phyloP scores from a whole-genome alignment of 2,797 vertebrate species.

The Gambusia yucatana region DNA sequence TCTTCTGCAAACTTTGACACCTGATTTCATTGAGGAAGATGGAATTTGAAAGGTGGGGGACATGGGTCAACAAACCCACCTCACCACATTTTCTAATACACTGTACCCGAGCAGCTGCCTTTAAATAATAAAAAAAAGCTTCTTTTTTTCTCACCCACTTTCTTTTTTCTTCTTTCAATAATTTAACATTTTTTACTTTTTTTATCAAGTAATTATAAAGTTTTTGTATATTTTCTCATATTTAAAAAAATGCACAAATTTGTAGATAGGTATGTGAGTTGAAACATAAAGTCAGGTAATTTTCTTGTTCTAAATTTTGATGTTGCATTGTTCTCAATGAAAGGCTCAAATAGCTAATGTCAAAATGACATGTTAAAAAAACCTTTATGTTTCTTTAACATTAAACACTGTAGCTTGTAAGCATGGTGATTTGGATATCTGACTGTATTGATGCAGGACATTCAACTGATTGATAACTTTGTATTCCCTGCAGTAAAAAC shows the following conservation, averaged over 20 bases:
- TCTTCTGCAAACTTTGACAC: slow-evolving; percentile 79
- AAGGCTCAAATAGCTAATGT: not conserved
- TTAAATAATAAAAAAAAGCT: slow-evolving; percentile 47
- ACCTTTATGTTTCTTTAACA: not conserved
- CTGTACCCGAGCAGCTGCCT: slow-evolving; percentile 59
- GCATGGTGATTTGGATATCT: not conserved
- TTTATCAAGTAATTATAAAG: not conserved
- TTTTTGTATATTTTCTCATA: not conserved
- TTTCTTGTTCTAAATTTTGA: not conserved
- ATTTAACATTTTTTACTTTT: not conserved
- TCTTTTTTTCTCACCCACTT: slow-evolving; percentile 7
- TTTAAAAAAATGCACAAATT: not conserved
- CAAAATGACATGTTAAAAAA: not conserved
- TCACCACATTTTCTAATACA: slow-evolving; percentile 62
- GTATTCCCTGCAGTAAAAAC: not conserved
- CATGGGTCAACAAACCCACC: slow-evolving; percentile 70
- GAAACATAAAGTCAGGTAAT: not conserved
- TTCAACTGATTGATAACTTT: not conserved
- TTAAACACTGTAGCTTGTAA: not conserved
- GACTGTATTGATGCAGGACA: not conserved
- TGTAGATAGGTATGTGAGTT: not conserved
- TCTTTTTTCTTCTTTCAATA: slow-evolving; percentile 20
- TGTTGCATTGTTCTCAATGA: not conserved
- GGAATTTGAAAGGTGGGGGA: slow-evolving; percentile 78
- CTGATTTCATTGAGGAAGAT: slow-evolving; percentile 78